Evolutionary conservation across 2,113 vertebrate genomes (phyloP).

Genomic region (Cheilinus undulatus): DNA sequence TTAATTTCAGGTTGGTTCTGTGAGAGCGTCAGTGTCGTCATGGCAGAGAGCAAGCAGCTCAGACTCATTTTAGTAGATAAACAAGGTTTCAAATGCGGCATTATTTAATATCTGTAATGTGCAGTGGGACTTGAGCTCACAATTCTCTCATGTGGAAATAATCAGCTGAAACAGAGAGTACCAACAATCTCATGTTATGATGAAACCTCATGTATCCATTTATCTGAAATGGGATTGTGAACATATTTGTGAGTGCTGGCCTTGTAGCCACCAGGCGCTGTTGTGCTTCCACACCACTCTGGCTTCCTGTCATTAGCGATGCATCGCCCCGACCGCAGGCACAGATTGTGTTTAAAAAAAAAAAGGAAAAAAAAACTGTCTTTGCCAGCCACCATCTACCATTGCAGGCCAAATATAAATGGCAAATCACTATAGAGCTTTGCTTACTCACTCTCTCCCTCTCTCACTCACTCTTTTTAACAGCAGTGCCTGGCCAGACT

Average conservation of each 20-base stretch:
- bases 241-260: conserved; percentile 60
- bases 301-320: conserved; percentile 81
- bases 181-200: neutral
- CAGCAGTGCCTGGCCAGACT: conserved; percentile 74
- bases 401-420: conserved; percentile 82
- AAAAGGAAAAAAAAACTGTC: conserved; percentile 66
- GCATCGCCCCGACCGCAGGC: conserved; percentile 79
- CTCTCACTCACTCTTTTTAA: conserved; percentile 66
- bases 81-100: conserved; percentile 18
- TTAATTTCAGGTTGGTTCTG: neutral
- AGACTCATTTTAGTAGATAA: neutral
- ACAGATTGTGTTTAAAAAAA: conserved; percentile 82
- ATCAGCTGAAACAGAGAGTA: conserved; percentile 20
- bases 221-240: conserved; percentile 52
- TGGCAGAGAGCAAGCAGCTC: no score
- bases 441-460: conserved; percentile 54
- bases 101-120: conserved; percentile 12
- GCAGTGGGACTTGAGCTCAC: neutral
- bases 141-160: conserved; percentile 40
- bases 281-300: conserved; percentile 75
- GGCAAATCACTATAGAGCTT: conserved; percentile 80
- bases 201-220: conserved; percentile 37
- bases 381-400: conserved; percentile 77
- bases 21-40: neutral
- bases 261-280: conserved; percentile 64